Percentiles rank a stretch among this genome's conserved stretches.
Evolutionary conservation across 2,113 vertebrate species (phyloP).

Genomic region (Mesoclemmys tuberculata): DNA sequence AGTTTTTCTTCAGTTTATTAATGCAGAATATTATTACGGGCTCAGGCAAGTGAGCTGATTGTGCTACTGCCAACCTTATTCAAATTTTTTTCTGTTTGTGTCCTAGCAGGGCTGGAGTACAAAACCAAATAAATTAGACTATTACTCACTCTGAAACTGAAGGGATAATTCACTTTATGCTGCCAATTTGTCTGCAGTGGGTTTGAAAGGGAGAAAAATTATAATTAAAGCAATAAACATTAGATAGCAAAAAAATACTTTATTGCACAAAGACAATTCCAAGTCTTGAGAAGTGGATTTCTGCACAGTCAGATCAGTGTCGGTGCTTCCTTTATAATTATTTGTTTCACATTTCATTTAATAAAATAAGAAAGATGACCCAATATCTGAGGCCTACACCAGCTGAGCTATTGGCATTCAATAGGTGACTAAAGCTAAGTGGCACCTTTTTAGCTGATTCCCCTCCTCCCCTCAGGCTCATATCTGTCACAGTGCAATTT

Average conservation of each 20-base stretch:
- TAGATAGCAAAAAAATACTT: constrained; percentile 11
- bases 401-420: not conserved
- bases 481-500: not conserved
- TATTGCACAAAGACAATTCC: not conserved
- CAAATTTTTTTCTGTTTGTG: not conserved
- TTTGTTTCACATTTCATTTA: not conserved
- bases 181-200: constrained; percentile 1
- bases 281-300: not conserved
- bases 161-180: not conserved
- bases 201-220: constrained; percentile 14
- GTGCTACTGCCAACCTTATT: constrained; percentile 6
- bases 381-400: not conserved
- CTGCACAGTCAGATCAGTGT: not conserved
- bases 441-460: not conserved
- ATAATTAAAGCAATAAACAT: not conserved
- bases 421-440: not conserved
- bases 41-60: not conserved
- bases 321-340: not conserved
- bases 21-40: not conserved
- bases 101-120: not conserved
- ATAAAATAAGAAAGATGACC: not conserved
- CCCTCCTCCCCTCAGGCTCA: not conserved
- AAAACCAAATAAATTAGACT: not conserved
- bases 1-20: not conserved
- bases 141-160: not conserved